Base-by-base conservation (phyloP, 2,888 invertebrate species). In the Shargacucullia verbasci region DNA sequence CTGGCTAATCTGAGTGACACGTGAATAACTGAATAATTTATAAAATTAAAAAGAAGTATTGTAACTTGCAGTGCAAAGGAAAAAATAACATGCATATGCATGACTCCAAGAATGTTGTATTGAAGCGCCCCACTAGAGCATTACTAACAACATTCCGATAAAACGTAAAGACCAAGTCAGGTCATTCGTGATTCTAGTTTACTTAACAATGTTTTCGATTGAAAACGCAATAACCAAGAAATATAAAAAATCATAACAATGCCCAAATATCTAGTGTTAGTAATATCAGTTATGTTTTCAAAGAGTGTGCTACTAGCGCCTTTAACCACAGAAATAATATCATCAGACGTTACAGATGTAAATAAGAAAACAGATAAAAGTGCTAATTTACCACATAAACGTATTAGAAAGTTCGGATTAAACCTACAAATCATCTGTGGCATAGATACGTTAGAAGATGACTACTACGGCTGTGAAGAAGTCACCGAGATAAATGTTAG, bases 401-500 rank as follows among this genome's bases (percentile, higher is more conserved):
- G 15, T 10, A 38, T 41, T 38, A 54, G 43, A 14, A 63, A 55
- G 31, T 46, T 29, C 43, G 38, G 35, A 63, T 20, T 14, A 29
- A 29, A 13, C 27, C 12, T 13, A 14, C 35, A 46, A 41, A 46
- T 58, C 11, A 55, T 60, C 15, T 58, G 76, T 53, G 77, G 79
- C 9, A 58, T 76, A 52, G 77, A 78, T 54, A 78, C 79, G 10
- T 57, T 73, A 1, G 80, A 80, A 72, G 79, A 80, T 31, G 73
- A 73, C 20, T 59, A 68, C 38, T 73, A 70, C 14, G 79, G 80
- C 8, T 80, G 79, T 25, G 10, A 31, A 10, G 41, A 44, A 33
- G 39, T 13, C 14, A 25, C 33, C 5, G 47, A 44, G 27, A 14
- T 13, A 9, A 31, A 40, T 10, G 0, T n/a, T 20, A 20, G 20